A percentile compares a stretch with the other conserved stretches of the same genome.
Conservation (phyloP, 1,140 invertebrate genomes). For the Cephus cinctus region DNA sequence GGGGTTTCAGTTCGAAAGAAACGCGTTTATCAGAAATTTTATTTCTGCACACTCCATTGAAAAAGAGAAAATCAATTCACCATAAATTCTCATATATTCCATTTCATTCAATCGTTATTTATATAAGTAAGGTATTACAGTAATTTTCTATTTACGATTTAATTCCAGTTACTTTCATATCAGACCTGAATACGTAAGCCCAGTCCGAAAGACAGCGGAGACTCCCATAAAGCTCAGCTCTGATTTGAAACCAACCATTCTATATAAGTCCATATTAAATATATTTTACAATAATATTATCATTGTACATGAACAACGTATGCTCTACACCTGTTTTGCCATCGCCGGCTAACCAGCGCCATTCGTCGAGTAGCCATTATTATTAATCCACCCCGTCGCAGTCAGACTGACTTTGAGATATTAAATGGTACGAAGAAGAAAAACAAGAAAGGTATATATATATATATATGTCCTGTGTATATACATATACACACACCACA, state of each 20-base stretch:
- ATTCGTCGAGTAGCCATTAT: no score
- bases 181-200: constrained; percentile 32
- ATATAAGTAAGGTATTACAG: constrained; percentile 43
- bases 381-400: no score
- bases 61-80: constrained; percentile 33
- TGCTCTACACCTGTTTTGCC: constrained; percentile 43
- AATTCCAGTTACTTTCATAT: constrained; percentile 38
- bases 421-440: no score
- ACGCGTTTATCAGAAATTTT: constrained; percentile 30
- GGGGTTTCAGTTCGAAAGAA: constrained; percentile 17
- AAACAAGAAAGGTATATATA: no score
- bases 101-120: constrained; percentile 41
- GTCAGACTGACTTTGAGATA: no score
- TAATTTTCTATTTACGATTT: constrained; percentile 44
- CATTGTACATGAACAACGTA: constrained; percentile 55
- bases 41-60: constrained; percentile 28
- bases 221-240: constrained; percentile 22
- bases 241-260: constrained; percentile 41
- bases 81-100: constrained; percentile 40
- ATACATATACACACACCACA: no score
- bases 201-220: constrained; percentile 4
- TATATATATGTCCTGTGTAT: no score
- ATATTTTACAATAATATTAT: constrained; percentile 56
- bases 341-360: constrained; percentile 37
- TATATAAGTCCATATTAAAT: constrained; percentile 52